Evolutionary conservation across 2,888 invertebrate genomes (phyloP).

Genomic region (Lasius platythorax): DNA sequence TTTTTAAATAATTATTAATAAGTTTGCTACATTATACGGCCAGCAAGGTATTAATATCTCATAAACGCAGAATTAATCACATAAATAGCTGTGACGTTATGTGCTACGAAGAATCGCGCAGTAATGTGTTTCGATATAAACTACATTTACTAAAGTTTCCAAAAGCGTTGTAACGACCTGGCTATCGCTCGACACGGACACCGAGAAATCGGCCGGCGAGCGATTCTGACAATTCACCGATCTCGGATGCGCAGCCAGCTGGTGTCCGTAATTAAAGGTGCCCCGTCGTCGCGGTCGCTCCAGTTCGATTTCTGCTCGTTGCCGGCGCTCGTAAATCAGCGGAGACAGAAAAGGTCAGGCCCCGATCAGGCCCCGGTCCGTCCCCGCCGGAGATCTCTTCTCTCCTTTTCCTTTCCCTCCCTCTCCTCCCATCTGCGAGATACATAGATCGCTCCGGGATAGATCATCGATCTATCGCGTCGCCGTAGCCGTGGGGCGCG

Average conservation of each 20-base stretch:
- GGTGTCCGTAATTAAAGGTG: conserved; percentile 72
- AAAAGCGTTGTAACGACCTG: not conserved
- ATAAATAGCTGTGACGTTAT: not conserved
- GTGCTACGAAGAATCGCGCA: not conserved
- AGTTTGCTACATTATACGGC: not conserved
- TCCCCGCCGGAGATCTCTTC: conserved; percentile 49
- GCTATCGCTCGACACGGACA: not conserved
- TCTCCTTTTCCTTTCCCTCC: not conserved
- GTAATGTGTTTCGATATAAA: not conserved
- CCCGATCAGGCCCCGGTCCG: conserved; percentile 41
- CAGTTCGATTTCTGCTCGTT: conserved; percentile 74
- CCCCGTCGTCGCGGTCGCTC: conserved; percentile 71
- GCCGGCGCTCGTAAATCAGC: conserved; percentile 74
- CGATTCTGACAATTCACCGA: conserved; percentile 52
- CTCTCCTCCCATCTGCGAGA: conserved; percentile 17
- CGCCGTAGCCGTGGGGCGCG: conserved; percentile 41
- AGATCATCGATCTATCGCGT: conserved; percentile 52
- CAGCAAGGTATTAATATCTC: not conserved
- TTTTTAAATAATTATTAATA: not conserved
- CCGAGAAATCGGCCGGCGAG: conserved; percentile 22
- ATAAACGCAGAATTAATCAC: not conserved
- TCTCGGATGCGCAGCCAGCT: conserved; percentile 44
- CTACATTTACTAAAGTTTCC: not conserved
- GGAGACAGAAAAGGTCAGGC: conserved; percentile 73
- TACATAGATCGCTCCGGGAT: conserved; percentile 3